A percentile compares a stretch with the other conserved stretches of the same genome.
Evolutionary conservation across 2,797 vertebrate genomes (phyloP).

Genomic region (Anabas testudineus): DNA sequence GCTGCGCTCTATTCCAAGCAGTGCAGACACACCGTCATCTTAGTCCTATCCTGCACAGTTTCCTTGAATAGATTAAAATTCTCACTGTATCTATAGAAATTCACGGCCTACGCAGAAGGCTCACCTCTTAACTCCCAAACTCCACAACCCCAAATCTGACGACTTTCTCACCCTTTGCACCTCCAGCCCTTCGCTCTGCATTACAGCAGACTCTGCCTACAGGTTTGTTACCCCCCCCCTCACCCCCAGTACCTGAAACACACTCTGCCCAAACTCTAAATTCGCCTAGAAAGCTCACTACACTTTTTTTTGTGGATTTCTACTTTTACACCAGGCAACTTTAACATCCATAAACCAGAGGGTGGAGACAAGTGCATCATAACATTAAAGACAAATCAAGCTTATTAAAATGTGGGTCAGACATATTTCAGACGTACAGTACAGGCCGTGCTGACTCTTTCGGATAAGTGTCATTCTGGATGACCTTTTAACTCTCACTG

Average conservation of each 20-base stretch:
- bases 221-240: neutral
- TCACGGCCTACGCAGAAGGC: neutral
- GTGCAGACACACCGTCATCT: slow-evolving; percentile 1
- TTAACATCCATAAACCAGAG: no score
- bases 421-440: neutral
- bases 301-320: neutral
- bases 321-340: neutral
- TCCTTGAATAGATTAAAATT: slow-evolving; percentile 19
- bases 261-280: neutral
- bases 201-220: neutral
- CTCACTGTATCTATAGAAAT: slow-evolving; percentile 8
- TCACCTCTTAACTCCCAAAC: neutral
- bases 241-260: slow-evolving; percentile 10
- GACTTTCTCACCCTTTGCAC: slow-evolving; percentile 27
- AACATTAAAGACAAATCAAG: no score
- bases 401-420: no score
- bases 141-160: slow-evolving; percentile 8
- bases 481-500: slow-evolving; percentile 5
- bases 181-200: slow-evolving; percentile 20
- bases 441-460: neutral
- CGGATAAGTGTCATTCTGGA: neutral
- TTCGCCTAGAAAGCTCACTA: neutral
- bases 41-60: slow-evolving; percentile 9
- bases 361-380: no score
- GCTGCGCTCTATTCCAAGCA: neutral